Evolutionary conservation across 2,888 invertebrate genomes (phyloP).

Genomic region (Ctena decussata): DNA sequence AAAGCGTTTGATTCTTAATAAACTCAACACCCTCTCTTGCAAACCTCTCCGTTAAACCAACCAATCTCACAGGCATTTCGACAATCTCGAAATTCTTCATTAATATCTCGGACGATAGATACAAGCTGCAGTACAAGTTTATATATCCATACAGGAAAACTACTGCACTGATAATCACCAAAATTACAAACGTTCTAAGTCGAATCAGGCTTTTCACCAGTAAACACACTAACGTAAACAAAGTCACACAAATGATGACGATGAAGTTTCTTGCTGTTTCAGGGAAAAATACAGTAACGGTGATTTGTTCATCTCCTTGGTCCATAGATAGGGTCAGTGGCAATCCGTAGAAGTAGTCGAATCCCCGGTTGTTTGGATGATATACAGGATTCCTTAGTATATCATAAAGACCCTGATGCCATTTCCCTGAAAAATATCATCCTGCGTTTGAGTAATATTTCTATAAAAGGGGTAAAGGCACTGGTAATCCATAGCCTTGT

Average conservation of each 20-base stretch:
- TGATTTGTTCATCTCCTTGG: slow-evolving; percentile 55
- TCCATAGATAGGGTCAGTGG: slow-evolving; percentile 84
- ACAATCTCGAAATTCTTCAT: slow-evolving; percentile 86
- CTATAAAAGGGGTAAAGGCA: too few relatives aligned
- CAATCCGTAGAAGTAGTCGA: slow-evolving; percentile 86
- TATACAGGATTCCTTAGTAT: slow-evolving; percentile 77
- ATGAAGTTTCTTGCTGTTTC: not conserved
- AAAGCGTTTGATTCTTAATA: slow-evolving; percentile 70
- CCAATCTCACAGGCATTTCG: slow-evolving; percentile 87
- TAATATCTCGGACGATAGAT: slow-evolving; percentile 60
- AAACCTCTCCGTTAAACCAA: slow-evolving; percentile 82
- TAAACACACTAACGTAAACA: not conserved
- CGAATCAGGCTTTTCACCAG: not conserved
- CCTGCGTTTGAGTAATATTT: too few relatives aligned
- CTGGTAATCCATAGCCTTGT: too few relatives aligned
- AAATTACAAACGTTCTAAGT: slow-evolving; percentile 8
- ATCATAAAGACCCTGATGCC: slow-evolving; percentile 88
- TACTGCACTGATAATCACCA: not conserved
- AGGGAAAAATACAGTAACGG: slow-evolving; percentile 35
- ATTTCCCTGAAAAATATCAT: slow-evolving; percentile 87
- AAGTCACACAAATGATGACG: not conserved
- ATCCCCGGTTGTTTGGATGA: slow-evolving; percentile 86
- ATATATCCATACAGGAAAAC: not conserved
- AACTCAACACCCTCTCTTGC: slow-evolving; percentile 77
- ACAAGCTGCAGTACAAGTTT: not conserved